These are phyloP conservation scores for Cecidostiba fungosa DNA, from an alignment of 2,888 invertebrate species.

Conservation along the genomic window DNA sequence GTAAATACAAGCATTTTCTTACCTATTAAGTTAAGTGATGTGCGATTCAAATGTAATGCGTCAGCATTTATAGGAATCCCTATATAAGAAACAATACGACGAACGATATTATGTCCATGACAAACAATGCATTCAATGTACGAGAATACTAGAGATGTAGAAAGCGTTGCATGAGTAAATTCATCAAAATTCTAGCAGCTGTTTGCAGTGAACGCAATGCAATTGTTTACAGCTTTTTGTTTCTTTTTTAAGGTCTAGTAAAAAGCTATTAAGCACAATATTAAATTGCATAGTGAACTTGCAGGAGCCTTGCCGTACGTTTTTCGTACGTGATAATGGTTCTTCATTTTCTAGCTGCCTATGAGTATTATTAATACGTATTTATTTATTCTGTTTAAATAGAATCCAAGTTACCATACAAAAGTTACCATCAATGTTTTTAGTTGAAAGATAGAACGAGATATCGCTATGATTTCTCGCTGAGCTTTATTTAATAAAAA, in stretches of 20 bases:
- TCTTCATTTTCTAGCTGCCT: conserved; percentile 62
- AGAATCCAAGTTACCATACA: conserved; percentile 65
- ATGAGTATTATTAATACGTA: conserved; percentile 73
- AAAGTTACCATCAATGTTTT: conserved; percentile 62
- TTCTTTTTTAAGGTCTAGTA: conserved; percentile 29
- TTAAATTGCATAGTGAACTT: conserved; percentile 53
- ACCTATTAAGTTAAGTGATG: conserved; percentile 71
- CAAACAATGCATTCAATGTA: conserved; percentile 50
- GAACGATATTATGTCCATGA: conserved; percentile 33
- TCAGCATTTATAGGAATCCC: conserved; percentile 45
- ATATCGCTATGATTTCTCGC: conserved; percentile 52
- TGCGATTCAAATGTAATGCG: conserved; percentile 66
- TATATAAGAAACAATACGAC: conserved; percentile 30
- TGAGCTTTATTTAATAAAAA: conserved; percentile 51
- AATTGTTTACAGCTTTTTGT: conserved; percentile 26
- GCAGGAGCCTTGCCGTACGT: neutral
- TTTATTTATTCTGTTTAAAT: conserved; percentile 74
- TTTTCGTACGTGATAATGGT: conserved; percentile 20
- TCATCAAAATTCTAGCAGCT: conserved; percentile 48
- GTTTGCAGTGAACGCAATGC: conserved; percentile 19
- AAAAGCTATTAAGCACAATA: conserved; percentile 44
- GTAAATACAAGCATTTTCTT: conserved; percentile 75
- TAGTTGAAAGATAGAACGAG: conserved; percentile 53
- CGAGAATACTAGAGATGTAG: conserved; percentile 45
- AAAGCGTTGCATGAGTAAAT: conserved; percentile 35